These are phyloP conservation scores for Orientallactaga sibirica DNA, from an alignment of 2,797 vertebrate genomes.

Conservation along the genomic window DNA sequence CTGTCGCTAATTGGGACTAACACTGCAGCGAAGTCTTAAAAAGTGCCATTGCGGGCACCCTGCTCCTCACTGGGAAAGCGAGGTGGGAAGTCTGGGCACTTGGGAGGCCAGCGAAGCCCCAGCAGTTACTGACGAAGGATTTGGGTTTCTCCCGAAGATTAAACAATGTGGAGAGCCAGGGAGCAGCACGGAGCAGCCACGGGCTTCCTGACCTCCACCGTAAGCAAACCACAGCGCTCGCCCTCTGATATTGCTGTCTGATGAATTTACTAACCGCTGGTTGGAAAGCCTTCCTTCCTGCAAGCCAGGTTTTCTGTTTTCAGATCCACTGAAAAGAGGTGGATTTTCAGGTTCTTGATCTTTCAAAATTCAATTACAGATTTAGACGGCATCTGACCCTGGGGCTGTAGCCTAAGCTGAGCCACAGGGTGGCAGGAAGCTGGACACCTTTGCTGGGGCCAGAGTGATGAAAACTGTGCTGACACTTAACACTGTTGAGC, in stretches of 20 bases:
- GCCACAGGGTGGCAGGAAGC: neutral
- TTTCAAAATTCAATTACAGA: neutral
- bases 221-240: neutral
- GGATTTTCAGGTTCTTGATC: neutral
- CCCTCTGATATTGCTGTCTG: neutral
- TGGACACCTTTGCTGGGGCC: fast-evolving
- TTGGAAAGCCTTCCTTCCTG: neutral
- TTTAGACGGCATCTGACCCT: neutral
- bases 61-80: fast-evolving
- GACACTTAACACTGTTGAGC: fast-evolving
- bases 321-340: neutral
- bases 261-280: neutral
- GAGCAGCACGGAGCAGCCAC: fast-evolving
- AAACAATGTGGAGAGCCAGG: neutral
- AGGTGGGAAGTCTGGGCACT: fast-evolving
- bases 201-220: neutral
- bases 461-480: fast-evolving
- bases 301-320: neutral
- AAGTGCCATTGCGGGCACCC: neutral
- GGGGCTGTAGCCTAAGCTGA: neutral
- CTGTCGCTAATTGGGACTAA: too few relatives aligned
- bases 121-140: fast-evolving
- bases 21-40: fast-evolving
- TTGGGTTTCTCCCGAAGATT: fast-evolving
- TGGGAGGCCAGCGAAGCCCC: fast-evolving